Percentiles rank a stretch among this genome's conserved stretches.
Conservation (phyloP, 30 jellyfish, hydroid and myxozoan species). For the Mastigias papua region DNA sequence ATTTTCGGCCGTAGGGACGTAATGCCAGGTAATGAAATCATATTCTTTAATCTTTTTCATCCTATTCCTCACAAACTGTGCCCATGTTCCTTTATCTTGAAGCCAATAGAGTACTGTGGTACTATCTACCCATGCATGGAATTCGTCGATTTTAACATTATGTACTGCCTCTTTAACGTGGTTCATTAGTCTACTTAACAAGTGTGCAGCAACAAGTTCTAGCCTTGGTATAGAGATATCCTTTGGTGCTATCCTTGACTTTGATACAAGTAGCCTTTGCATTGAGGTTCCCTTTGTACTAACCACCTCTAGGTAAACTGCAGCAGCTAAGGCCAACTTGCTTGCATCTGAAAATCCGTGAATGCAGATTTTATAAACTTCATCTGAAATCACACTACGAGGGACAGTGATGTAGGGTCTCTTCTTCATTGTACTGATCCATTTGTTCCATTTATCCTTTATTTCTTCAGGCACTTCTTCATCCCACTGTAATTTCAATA, state of each 20-base stretch:
- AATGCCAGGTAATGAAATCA: constrained; percentile 12
- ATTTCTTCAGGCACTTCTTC: constrained; percentile 20
- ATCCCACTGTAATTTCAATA: constrained; percentile 37
- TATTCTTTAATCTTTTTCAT: constrained; percentile 13
- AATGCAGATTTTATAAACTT: constrained; percentile 10
- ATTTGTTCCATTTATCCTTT: constrained; percentile 19
- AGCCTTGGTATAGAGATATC: background rate
- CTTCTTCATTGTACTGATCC: constrained; percentile 24
- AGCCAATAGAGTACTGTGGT: constrained; percentile 72
- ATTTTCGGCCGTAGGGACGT: constrained; percentile 55
- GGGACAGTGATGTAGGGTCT: constrained; percentile 12
- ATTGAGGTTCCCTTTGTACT: background rate
- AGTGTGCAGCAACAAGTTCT: too few relatives aligned
- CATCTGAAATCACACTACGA: constrained; percentile 26
- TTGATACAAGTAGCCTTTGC: constrained; percentile 48
- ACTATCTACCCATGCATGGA: constrained; percentile 70
- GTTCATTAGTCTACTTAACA: too few relatives aligned
- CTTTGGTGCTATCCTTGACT: constrained; percentile 43
- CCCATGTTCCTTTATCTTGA: constrained; percentile 24
- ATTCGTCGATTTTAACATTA: background rate
- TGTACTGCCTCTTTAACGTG: too few relatives aligned
- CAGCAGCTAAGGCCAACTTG: constrained; percentile 46
- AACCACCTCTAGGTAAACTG: constrained; percentile 32
- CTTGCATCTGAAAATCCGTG: constrained; percentile 65
- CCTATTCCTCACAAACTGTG: constrained; percentile 36